Percentiles rank a stretch among this genome's conserved stretches.
Conservation (phyloP, 2,888 invertebrate genomes). For the Euphydryas editha region DNA sequence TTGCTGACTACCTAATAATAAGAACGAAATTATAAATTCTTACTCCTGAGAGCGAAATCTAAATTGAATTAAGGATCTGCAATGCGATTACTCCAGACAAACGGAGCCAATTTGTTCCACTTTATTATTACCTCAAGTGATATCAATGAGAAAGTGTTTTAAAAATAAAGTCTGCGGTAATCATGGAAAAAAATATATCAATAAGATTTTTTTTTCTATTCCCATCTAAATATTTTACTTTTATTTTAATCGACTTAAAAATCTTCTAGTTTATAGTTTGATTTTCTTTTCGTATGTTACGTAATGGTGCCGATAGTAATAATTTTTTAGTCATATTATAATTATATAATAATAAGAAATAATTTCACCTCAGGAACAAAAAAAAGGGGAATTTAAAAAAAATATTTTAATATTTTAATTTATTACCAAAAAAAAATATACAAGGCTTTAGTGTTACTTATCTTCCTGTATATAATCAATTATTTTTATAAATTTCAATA, state of each 20-base stretch:
- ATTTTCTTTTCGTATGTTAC: no score
- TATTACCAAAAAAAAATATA: no score
- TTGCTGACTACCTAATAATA: constrained; percentile 8
- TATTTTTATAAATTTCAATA: background rate
- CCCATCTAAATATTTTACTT: no score
- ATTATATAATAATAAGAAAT: no score
- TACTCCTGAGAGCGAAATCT: constrained; percentile 30
- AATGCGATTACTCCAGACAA: constrained; percentile 38
- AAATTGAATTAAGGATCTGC: constrained; percentile 41
- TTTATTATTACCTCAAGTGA: constrained; percentile 27
- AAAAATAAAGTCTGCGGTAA: background rate
- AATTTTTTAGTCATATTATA: no score
- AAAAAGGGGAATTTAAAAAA: no score
- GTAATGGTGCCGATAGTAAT: no score
- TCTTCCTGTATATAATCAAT: constrained; percentile 2
- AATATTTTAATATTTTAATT: no score
- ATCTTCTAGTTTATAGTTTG: no score
- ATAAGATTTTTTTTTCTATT: background rate
- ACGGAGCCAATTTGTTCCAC: constrained; percentile 34
- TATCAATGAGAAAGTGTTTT: background rate
- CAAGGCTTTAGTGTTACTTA: background rate
- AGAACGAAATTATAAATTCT: constrained; percentile 27
- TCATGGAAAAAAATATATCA: background rate
- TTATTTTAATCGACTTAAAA: no score
- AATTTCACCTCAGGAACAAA: no score